Evolutionary conservation across 1,140 invertebrate species (phyloP), one percentile per base, ranked within the genome.

Genomic region (Macrobrachium nipponense): DNA sequence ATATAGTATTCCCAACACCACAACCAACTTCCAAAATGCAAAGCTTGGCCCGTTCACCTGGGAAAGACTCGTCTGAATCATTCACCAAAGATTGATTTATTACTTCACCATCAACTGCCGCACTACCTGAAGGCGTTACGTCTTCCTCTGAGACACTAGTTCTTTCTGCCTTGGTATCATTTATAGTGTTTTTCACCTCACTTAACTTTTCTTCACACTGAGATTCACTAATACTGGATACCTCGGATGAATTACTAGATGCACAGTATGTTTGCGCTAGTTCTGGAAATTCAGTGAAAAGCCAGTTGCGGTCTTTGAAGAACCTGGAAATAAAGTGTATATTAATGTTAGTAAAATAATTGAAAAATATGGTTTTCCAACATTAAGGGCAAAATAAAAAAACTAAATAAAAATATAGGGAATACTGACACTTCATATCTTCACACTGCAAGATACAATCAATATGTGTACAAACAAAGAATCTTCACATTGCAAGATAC

Each of bases 301-400:
- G 92, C 98, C 98, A 99, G 91, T 99, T 97, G 23, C 98, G 93
- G 90, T 99, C 97, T 93, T 99, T 99, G 91, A 99, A 99, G 92
- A 99, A 99, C 89, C 96, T 95, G 90, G 87, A 93, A 93, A 76
- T n/a, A 60, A n/a, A 27, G n/a, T 80, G 62, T 75, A 20, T 20
- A 17, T 70, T 1, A 72, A 10, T 0, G 88, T 6, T 73, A n/a
- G 0, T 62, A 80, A 62, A 61, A 59, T 58, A 8, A 51, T 10
- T 59, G 18, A 44, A 66, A 58, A 27, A 8, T 27, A 23, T 10
- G 36, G 8, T 27, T 60, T 70, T 15, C 2, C 18, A n/a, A 61
- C 17, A 82, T 2, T 14, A 7, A 36, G 27, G 27, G 27, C 27
- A 36, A 36, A 36, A 36, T 36, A 36, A 36, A 36, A 36, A 36